Percentiles rank a stretch among this genome's conserved stretches.
phyloP scores from a whole-genome alignment of 2,797 vertebrate species.

The Acomys russatus region DNA sequence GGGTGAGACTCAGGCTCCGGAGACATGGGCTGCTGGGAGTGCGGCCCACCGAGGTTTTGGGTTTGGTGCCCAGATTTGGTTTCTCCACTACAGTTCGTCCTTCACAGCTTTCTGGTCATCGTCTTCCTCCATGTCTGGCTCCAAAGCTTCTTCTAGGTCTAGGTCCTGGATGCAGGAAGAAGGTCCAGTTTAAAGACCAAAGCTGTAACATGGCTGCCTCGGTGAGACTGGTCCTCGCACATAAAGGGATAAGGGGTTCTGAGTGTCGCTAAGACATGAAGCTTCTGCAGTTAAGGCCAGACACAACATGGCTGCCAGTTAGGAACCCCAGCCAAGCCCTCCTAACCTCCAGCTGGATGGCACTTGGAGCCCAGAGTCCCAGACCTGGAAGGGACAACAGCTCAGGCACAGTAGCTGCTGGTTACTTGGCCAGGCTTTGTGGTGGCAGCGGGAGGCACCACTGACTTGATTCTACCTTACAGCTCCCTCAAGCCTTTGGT shows the following conservation, averaged over 20 bases:
- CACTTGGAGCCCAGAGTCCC: neutral
- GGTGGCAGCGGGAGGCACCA: neutral
- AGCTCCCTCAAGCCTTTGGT: neutral
- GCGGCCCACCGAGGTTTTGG: slow-evolving; percentile 77
- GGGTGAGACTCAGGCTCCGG: slow-evolving; percentile 77
- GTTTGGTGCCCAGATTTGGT: slow-evolving; percentile 81
- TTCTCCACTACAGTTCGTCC: slow-evolving; percentile 94
- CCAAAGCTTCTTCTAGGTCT: slow-evolving; percentile 92
- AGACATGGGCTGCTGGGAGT: slow-evolving; percentile 79
- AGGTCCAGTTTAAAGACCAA: too few species aligned
- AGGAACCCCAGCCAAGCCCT: too few species aligned
- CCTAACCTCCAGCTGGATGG: neutral
- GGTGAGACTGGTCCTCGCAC: neutral
- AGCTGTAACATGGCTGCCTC: neutral
- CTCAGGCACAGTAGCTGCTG: too few species aligned
- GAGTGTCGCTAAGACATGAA: neutral
- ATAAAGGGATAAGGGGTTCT: too few species aligned
- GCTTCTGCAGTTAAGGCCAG: neutral
- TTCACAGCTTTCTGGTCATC: slow-evolving; percentile 90
- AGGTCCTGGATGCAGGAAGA: slow-evolving; percentile 88
- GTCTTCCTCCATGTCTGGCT: slow-evolving; percentile 92
- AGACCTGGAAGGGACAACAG: neutral
- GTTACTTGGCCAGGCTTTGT: neutral
- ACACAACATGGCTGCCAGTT: neutral
- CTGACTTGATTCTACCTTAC: fast-evolving